Percentiles rank a stretch among this genome's conserved stretches.
Evolutionary conservation across 2,113 vertebrate genomes (phyloP).

Genomic region (Perca flavescens): DNA sequence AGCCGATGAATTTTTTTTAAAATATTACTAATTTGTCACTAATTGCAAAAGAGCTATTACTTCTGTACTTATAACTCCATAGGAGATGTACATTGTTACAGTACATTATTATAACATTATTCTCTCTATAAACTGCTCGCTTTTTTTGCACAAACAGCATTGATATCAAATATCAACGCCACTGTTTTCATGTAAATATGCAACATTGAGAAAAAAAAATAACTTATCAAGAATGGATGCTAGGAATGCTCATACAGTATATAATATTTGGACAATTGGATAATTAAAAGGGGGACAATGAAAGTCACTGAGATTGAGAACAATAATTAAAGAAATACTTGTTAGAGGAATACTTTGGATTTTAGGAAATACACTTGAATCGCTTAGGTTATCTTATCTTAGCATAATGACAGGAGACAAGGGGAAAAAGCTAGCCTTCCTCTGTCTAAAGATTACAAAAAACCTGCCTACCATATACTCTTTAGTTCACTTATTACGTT

Average conservation of each 20-base stretch:
- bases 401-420: not conserved
- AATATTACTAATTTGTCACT: not conserved
- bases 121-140: not conserved
- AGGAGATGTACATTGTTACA: constrained; percentile 11
- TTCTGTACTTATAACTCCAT: constrained; percentile 16
- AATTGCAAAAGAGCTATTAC: not conserved
- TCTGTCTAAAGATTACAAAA: not conserved
- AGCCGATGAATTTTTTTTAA: not conserved
- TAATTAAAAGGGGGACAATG: not conserved
- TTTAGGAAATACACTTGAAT: not conserved
- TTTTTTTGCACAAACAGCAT: not conserved
- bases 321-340: not conserved
- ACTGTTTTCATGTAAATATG: not conserved
- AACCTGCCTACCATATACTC: not conserved
- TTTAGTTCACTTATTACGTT: not conserved
- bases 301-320: not conserved
- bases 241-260: not conserved
- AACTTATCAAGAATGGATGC: not conserved
- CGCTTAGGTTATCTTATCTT: not conserved
- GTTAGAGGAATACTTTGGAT: not conserved
- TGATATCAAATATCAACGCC: not conserved
- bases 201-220: not conserved
- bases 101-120: not conserved
- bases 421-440: not conserved
- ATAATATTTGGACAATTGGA: not conserved